phyloP scores from a whole-genome alignment of 2,797 vertebrate species.

The Leucoraja ocellata region DNA sequence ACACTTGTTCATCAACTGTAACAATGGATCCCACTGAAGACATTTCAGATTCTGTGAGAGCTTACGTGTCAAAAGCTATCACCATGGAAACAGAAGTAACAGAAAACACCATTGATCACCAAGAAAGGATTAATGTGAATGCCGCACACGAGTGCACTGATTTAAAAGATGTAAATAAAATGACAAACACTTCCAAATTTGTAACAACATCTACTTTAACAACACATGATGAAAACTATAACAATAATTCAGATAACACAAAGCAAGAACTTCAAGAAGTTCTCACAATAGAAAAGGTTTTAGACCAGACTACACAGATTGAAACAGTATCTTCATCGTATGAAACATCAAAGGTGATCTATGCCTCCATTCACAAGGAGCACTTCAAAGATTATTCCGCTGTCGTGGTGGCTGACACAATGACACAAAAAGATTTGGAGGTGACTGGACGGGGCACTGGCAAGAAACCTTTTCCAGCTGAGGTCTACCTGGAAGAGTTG shows the following conservation, averaged over 20 bases:
- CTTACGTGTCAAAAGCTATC: slow-evolving; percentile 54
- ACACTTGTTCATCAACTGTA: slow-evolving; percentile 48
- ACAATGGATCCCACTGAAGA: slow-evolving; percentile 67
- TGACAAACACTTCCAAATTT: neutral
- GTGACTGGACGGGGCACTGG: neutral
- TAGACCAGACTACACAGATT: neutral
- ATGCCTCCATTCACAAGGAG: neutral
- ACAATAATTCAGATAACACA: neutral
- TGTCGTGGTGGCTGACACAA: neutral
- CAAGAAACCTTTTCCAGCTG: neutral
- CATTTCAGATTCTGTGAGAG: slow-evolving; percentile 51
- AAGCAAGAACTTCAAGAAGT: neutral
- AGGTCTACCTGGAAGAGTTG: neutral
- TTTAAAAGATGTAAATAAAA: neutral
- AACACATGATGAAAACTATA: too few species aligned
- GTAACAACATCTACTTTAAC: neutral
- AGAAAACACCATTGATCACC: slow-evolving; percentile 62
- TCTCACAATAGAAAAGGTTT: neutral
- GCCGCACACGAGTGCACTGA: slow-evolving; percentile 66
- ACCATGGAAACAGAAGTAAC: slow-evolving; percentile 51
- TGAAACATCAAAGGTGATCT: neutral
- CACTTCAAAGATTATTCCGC: neutral
- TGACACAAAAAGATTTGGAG: neutral
- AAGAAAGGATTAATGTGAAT: slow-evolving; percentile 66
- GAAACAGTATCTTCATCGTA: neutral